Conservation (phyloP, 2,113 vertebrate species). For the Aldabrachelys gigantea region DNA sequence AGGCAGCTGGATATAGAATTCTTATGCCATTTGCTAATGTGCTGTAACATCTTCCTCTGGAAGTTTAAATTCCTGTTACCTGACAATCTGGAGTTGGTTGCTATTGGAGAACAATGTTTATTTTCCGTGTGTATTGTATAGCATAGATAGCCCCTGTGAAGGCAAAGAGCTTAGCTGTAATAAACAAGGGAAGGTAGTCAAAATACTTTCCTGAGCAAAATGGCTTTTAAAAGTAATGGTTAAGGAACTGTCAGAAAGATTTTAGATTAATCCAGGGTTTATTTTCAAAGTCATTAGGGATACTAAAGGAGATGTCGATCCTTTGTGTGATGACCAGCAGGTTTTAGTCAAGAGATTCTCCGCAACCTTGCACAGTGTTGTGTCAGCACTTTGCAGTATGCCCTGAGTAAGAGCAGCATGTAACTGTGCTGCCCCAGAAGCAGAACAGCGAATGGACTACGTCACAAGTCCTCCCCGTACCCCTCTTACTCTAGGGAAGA, state of each 20-base stretch:
- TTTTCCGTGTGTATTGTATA: background rate
- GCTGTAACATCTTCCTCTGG: background rate
- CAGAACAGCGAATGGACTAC: background rate
- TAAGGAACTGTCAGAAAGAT: background rate
- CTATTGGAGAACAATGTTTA: background rate
- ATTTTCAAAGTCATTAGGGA: background rate
- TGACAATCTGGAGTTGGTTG: background rate
- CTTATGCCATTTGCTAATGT: background rate
- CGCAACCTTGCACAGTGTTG: no score
- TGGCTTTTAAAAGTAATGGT: background rate
- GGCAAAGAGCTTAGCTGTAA: background rate
- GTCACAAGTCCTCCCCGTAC: background rate
- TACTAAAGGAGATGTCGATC: background rate
- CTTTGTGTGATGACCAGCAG: background rate
- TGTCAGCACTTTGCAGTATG: background rate
- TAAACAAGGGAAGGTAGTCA: background rate
- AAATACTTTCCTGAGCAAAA: background rate
- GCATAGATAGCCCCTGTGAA: background rate
- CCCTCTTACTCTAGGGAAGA: background rate
- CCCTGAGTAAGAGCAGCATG: background rate
- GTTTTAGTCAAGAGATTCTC: background rate
- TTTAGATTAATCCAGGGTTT: background rate
- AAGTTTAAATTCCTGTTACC: background rate
- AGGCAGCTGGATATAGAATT: background rate
- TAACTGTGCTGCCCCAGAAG: background rate